Evolutionary conservation across 2,888 invertebrate species (phyloP).

Genomic region (Polyommatus icarus): DNA sequence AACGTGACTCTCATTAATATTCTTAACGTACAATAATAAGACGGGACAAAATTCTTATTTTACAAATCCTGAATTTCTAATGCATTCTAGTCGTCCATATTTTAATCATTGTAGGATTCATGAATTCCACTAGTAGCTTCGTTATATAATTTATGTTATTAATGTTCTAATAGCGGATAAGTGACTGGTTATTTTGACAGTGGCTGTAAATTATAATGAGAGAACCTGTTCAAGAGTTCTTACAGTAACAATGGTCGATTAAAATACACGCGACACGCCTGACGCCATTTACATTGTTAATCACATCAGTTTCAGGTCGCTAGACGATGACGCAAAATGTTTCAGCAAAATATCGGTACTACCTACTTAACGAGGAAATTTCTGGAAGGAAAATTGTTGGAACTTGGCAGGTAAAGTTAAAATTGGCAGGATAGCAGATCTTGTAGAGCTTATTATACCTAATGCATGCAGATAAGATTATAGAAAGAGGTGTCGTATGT

Average conservation of each 20-base stretch:
- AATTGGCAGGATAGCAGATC: not conserved
- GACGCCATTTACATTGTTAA: conserved; percentile 21
- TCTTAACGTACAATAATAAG: not conserved
- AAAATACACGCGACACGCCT: conserved; percentile 1
- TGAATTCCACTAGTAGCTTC: not conserved
- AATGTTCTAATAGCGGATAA: not conserved
- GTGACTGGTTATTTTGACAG: conserved; percentile 11
- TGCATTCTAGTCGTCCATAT: not conserved
- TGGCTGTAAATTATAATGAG: not conserved
- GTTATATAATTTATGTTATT: not conserved
- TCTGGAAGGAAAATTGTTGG: not conserved
- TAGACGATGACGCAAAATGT: not conserved
- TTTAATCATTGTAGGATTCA: not conserved
- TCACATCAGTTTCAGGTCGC: conserved; percentile 19
- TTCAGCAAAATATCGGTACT: conserved; percentile 3
- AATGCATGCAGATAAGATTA: not conserved
- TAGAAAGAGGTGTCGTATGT: not conserved
- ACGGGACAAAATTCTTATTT: not conserved
- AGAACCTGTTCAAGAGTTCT: not conserved
- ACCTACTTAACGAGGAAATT: not conserved
- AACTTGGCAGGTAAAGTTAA: not conserved
- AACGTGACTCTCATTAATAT: not conserved
- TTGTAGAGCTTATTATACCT: not conserved
- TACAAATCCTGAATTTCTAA: not conserved
- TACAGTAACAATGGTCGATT: conserved; percentile 18